Base-by-base conservation (phyloP, 1,140 invertebrate species). In the Pteromalus puparum region DNA sequence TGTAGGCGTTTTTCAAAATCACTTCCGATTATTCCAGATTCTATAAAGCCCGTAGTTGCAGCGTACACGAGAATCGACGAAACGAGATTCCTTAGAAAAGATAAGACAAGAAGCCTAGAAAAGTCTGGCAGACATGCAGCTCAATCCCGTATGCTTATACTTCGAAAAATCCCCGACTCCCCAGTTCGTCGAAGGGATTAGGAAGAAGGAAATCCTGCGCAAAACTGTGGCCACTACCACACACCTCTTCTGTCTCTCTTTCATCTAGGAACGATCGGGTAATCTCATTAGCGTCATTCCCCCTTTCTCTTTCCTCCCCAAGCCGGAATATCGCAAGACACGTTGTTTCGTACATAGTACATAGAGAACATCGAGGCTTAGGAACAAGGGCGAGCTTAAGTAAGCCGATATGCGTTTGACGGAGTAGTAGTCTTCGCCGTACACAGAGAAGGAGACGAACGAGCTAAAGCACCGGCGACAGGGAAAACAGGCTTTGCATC, bases 401-500 rank as follows among this genome's bases (percentile, higher is more conserved):
- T 87, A 88, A 88, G 82, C 88, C 82, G 81, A 87, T 87, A 85
- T 78, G 12, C 82, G 67, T 53, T 77, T 61, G 75, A 72, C 82
- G 42, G 15, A 28, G 61, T 12, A 42, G 38, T 24, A 61, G 5
- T 53, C 70, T 74, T 12, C 53, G 30, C 18, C 18, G 18, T 61
- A 53, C 2, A 53, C 48, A 61, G 21, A n/a, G 21, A 61, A 6
- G 21, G 38, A 42, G 38, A 42, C 15, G 42, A 84, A 65, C 61
- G 70, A 78, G 21, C 78, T 87, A 86, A 88, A 82, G 53, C 81
- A 61, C 12, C 79, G 83, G 65, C 83, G 86, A 88, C 88, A 85
- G 85, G 85, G 79, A 85, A 87, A 88, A 89, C 87, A 87, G 86
- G 88, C 87, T 89, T 89, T 89, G 82, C 77, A 87, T 87, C 46